phyloP scores from a whole-genome alignment of 1,140 invertebrate species.

The Drosophila sturtevanti region DNA sequence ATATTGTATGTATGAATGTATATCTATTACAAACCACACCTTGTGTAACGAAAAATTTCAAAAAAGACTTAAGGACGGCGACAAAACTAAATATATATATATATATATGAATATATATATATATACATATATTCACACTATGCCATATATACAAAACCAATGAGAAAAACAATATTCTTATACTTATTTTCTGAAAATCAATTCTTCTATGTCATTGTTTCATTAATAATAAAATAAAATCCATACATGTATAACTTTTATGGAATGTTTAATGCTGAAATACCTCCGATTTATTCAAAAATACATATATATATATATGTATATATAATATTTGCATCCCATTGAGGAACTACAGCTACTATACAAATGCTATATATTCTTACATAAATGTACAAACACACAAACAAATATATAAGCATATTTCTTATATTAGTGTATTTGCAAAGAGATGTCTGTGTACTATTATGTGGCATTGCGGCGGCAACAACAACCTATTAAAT shows the following conservation, averaged over 20 bases:
- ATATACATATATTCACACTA: slow-evolving; percentile 9
- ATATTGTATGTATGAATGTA: slow-evolving; percentile 2
- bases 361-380: slow-evolving; percentile 20
- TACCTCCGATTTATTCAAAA: slow-evolving; percentile 64
- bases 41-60: background rate
- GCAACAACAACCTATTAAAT: slow-evolving; percentile 32
- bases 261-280: slow-evolving; percentile 62
- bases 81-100: slow-evolving; percentile 26
- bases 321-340: slow-evolving; percentile 24
- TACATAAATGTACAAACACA: slow-evolving; percentile 40
- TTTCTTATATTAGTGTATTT: slow-evolving; percentile 49
- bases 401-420: slow-evolving; percentile 33
- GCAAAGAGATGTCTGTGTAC: slow-evolving; percentile 27
- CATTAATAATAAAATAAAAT: slow-evolving; percentile 35
- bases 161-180: slow-evolving; percentile 28
- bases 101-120: slow-evolving; percentile 16
- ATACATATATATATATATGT: background rate
- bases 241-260: slow-evolving; percentile 29
- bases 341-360: slow-evolving; percentile 11
- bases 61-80: background rate
- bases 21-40: background rate
- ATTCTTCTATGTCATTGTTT: slow-evolving; percentile 37
- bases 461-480: slow-evolving; percentile 32
- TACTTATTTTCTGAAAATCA: slow-evolving; percentile 41
- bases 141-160: background rate